Conservation (phyloP, 2,888 invertebrate species). For the Chrysina gloriosa region DNA sequence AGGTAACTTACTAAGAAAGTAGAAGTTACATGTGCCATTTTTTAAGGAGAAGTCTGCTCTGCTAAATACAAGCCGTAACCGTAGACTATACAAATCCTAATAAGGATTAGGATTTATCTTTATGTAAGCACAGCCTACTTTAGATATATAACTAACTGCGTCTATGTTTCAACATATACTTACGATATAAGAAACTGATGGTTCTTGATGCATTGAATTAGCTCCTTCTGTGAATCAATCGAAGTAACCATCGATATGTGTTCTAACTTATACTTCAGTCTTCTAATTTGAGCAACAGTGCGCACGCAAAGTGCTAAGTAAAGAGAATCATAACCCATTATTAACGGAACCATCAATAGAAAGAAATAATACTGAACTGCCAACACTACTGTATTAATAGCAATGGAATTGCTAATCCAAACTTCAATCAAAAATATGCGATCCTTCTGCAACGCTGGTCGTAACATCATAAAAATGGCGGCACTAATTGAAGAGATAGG, state of each 20-base stretch:
- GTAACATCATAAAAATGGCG: background rate
- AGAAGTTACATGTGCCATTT: too few species aligned
- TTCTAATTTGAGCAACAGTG: background rate
- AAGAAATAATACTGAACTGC: background rate
- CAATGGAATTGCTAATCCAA: background rate
- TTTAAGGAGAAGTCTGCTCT: too few species aligned
- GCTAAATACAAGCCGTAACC: too few species aligned
- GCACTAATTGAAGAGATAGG: background rate
- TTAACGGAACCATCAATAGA: background rate
- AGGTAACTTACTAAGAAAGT: too few species aligned
- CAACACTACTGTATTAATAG: background rate
- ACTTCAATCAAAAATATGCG: background rate
- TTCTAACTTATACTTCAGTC: background rate
- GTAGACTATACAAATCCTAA: too few species aligned
- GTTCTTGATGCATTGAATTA: background rate
- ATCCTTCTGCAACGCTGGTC: background rate
- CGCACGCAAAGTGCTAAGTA: conserved; percentile 6
- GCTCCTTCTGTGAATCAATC: background rate
- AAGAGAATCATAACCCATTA: conserved; percentile 5
- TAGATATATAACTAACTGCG: background rate
- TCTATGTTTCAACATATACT: background rate
- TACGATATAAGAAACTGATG: background rate
- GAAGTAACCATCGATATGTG: background rate
- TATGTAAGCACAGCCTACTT: too few species aligned
- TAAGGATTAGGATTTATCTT: too few species aligned